Percentiles rank a stretch among this genome's conserved stretches.
These are phyloP conservation scores for Drosophila saltans DNA, from an alignment of 1,140 invertebrate species.

Conservation along the genomic window DNA sequence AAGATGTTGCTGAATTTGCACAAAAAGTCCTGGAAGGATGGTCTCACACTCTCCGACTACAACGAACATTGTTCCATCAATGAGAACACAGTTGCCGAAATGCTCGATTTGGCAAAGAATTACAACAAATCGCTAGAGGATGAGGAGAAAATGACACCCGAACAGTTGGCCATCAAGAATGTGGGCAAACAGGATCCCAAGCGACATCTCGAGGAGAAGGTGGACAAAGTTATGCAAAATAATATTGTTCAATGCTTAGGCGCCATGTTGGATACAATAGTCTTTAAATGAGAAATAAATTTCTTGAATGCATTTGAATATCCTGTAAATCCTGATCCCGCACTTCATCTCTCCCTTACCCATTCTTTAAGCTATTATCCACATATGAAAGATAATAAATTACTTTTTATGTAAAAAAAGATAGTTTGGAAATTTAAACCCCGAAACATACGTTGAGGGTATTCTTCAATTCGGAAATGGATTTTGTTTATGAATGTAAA, in stretches of 20 bases:
- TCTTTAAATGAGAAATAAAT: constrained; percentile 87
- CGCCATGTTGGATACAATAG: constrained; percentile 99
- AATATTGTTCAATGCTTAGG: constrained; percentile 99
- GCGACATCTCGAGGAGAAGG: constrained; percentile 99
- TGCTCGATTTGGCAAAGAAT: constrained; percentile 98
- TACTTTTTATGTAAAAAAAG: constrained; percentile 50
- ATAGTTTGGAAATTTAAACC: background rate
- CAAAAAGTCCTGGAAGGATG: constrained; percentile 99
- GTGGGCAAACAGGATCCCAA: constrained; percentile 99
- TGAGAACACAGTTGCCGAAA: constrained; percentile 96
- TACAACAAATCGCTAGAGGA: constrained; percentile 99
- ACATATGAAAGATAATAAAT: constrained; percentile 40
- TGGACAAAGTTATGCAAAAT: constrained; percentile 97
- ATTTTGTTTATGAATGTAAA: no score
- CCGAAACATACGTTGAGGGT: background rate
- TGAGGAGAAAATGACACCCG: constrained; percentile 99
- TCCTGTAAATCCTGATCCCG: constrained; percentile 21
- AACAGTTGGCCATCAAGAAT: constrained; percentile 99
- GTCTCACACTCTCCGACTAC: constrained; percentile 97
- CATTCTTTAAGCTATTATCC: constrained; percentile 50
- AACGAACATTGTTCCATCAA: constrained; percentile 96
- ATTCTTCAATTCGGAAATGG: no score
- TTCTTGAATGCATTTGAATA: constrained; percentile 40
- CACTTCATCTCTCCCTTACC: constrained; percentile 29
- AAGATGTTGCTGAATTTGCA: constrained; percentile 99